Base-by-base conservation (phyloP, 2,888 invertebrate genomes). In the Amphipoea oculea region DNA sequence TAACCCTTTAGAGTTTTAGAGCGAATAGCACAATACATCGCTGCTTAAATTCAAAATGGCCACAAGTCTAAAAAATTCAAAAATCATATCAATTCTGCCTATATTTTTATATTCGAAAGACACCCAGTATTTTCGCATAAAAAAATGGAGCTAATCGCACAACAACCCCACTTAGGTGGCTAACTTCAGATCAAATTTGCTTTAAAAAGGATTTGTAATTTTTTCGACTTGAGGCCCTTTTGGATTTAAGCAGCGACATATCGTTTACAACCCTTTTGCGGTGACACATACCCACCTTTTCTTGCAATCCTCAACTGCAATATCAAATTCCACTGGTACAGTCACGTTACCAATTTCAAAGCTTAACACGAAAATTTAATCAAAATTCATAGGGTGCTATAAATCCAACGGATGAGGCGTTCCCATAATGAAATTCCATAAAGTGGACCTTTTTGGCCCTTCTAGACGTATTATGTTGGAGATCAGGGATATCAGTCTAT, bases 391-490 rank as follows among this genome's bases (percentile, higher is more conserved):
- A 78, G 81, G 76, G 83, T 79, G 84, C 84, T 83, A 89, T 88
- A 89, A 89, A 89, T 89, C 88, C 84, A 80, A 68, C 73, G 51
- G 84, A 86, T 89, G 82, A 84, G 76, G 79, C 88, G 72, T 69
- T 11, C 63, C 81, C 65, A 84, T 89, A 89, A 89, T 89, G 88
- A 89, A 88, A 89, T 89, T 86, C 89, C 86, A 89, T 89, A 87
- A 79, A 77, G 63, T 82, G 81, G 86, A 89, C 89, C 89, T 88
- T 89, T 89, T 88, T 79, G 82, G 83, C 69, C 85, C 88, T 83
- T 78, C 68, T 29, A 77, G 84, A 77, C 42, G 85, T 83, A 85
- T 89, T 86, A 83, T 83, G 78, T 23, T 54, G 17, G 23, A 76
- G 78, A 86, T 85, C 78, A 73, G 66, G 66, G 79, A 54, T 76